These are phyloP conservation scores for Amorpha juglandis DNA, from an alignment of 2,888 invertebrate genomes.

Conservation along the genomic window DNA sequence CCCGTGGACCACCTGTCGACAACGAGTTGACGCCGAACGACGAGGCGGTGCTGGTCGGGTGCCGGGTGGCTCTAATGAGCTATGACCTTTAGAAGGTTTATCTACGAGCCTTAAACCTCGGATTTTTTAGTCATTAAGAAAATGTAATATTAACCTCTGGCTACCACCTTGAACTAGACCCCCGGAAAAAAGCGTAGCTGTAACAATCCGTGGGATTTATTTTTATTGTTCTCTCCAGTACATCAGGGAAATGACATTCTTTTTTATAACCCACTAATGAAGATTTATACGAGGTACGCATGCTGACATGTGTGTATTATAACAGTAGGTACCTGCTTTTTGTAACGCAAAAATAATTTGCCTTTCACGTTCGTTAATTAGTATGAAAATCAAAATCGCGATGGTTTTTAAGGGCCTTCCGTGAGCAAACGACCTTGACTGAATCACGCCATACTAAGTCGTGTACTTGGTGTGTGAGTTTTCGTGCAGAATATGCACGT, in stretches of 20 bases:
- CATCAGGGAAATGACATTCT: conserved; percentile 24
- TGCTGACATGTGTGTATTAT: conserved; percentile 3
- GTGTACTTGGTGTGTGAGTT: no score
- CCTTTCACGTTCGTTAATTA: background rate
- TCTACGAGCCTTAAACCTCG: background rate
- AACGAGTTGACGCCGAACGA: no score
- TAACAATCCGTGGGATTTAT: conserved; percentile 54
- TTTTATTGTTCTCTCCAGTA: conserved; percentile 48
- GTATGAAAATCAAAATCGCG: background rate
- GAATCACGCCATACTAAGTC: no score
- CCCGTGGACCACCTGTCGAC: no score
- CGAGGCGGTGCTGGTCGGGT: no score
- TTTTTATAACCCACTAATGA: conserved; percentile 25
- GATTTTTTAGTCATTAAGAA: background rate
- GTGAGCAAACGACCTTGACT: no score
- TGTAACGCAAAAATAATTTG: background rate
- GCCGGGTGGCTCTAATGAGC: no score
- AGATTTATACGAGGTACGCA: conserved; percentile 9
- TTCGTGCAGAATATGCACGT: no score
- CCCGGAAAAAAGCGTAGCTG: conserved; percentile 45
- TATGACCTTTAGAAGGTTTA: no score
- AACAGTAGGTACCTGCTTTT: background rate
- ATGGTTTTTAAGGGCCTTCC: background rate
- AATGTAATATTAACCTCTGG: background rate
- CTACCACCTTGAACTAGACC: conserved; percentile 63